Conservation (phyloP, 2,113 vertebrate genomes). For the Murina feae region DNA sequence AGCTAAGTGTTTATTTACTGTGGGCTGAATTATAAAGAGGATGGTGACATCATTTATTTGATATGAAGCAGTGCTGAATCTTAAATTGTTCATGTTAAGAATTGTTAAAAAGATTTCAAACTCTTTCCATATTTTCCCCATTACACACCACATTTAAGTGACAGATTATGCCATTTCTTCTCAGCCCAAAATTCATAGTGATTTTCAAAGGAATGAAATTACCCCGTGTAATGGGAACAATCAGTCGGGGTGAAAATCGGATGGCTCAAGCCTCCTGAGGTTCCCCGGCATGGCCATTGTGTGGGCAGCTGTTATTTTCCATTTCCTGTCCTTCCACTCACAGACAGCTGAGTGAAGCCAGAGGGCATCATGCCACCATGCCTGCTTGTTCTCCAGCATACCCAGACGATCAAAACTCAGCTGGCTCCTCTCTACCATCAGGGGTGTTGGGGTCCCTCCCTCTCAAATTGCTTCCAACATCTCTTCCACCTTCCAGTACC, state of each 20-base stretch:
- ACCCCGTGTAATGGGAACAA: not conserved
- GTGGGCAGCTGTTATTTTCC: not conserved
- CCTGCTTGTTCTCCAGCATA: not conserved
- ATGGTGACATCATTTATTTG: not conserved
- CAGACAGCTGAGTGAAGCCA: not conserved
- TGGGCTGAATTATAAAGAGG: not conserved
- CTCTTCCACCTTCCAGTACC: not conserved
- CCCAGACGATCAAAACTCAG: not conserved
- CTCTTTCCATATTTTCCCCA: not conserved
- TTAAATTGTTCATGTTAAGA: not conserved
- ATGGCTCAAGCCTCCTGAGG: not conserved
- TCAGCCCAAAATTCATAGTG: not conserved
- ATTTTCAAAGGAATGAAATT: conserved; percentile 48
- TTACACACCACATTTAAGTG: not conserved
- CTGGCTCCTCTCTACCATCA: not conserved
- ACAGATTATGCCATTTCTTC: conserved; percentile 21
- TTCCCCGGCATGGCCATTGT: not conserved
- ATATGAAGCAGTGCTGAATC: not conserved
- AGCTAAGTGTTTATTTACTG: not conserved
- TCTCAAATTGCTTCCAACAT: not conserved
- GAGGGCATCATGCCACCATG: not conserved
- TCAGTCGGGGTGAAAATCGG: conserved; percentile 30
- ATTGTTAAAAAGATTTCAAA: conserved; percentile 25
- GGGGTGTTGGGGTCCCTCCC: not conserved
- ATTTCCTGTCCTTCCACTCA: not conserved